Evolutionary conservation across 1,140 invertebrate genomes (phyloP).

Genomic region (Asbolus verrucosus): DNA sequence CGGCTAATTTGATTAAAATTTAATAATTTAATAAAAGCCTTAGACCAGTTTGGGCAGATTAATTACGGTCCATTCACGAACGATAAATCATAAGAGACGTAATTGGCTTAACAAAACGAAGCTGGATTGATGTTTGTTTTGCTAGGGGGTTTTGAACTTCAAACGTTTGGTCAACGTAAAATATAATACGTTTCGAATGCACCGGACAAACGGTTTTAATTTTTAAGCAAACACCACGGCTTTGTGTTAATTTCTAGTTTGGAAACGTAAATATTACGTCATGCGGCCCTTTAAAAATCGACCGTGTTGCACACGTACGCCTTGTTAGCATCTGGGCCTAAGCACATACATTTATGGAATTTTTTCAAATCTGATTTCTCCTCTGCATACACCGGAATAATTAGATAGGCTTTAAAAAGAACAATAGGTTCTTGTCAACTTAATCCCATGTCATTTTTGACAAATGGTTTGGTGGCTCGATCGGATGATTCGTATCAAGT

Average conservation of each 20-base stretch:
- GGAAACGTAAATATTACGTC: constrained; percentile 18
- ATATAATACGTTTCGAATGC: constrained; percentile 36
- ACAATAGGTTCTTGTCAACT: not conserved
- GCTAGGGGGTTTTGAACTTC: constrained; percentile 33
- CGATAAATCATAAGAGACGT: constrained; percentile 45
- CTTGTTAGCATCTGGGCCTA: constrained; percentile 18
- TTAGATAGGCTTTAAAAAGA: not conserved
- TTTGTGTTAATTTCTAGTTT: constrained; percentile 37
- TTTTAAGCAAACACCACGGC: constrained; percentile 26
- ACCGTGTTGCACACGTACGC: no score
- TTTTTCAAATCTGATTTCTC: constrained; percentile 34
- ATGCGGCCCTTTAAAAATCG: constrained; percentile 6
- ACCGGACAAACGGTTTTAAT: constrained; percentile 34
- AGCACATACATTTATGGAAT: not conserved
- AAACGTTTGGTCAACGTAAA: constrained; percentile 35
- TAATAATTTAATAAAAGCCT: constrained; percentile 42
- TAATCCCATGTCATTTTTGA: not conserved
- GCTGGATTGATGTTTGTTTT: constrained; percentile 40
- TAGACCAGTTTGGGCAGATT: constrained; percentile 44
- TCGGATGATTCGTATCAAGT: not conserved
- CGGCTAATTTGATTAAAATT: constrained; percentile 43
- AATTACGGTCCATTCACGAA: constrained; percentile 43
- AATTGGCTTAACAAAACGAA: constrained; percentile 46
- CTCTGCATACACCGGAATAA: constrained; percentile 1
- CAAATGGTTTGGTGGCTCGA: not conserved